These are phyloP conservation scores for Pangasianodon gigas DNA, from an alignment of 2,113 vertebrate genomes.

Conservation along the genomic window DNA sequence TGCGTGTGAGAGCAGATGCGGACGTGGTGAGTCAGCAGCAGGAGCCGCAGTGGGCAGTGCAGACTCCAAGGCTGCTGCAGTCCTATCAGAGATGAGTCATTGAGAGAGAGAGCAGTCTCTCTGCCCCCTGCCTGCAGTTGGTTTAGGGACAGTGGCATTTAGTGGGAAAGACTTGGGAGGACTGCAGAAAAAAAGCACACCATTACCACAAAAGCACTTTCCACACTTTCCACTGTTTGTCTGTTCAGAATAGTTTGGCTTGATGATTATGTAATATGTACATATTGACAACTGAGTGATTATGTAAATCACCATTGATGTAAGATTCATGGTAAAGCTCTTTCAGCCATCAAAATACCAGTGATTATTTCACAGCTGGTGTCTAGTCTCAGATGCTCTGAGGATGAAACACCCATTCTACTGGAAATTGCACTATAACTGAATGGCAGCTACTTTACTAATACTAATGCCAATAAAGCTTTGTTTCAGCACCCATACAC, in stretches of 20 bases:
- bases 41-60: slow-evolving; percentile 43
- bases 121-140: slow-evolving; percentile 9
- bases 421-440: neutral
- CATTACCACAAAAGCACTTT: neutral
- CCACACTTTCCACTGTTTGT: neutral
- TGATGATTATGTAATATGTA: neutral
- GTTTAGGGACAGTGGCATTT: slow-evolving; percentile 26
- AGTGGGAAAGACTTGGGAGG: neutral
- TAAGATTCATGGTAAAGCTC: neutral
- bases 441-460: neutral
- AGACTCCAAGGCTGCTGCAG: slow-evolving; percentile 36
- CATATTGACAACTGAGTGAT: neutral
- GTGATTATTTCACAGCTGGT: neutral
- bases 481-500: neutral
- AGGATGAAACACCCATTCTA: neutral
- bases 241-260: neutral
- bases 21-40: slow-evolving; percentile 41
- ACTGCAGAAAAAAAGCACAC: neutral
- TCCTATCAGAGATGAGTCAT: slow-evolving; percentile 46
- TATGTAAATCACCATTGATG: slow-evolving; percentile 19
- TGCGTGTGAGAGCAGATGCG: slow-evolving; percentile 13
- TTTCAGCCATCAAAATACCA: neutral
- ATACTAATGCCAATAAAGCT: neutral
- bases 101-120: neutral
- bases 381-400: neutral